Evolutionary conservation across 2,797 vertebrate genomes (phyloP).

Genomic region (Cynopterus sphinx): DNA sequence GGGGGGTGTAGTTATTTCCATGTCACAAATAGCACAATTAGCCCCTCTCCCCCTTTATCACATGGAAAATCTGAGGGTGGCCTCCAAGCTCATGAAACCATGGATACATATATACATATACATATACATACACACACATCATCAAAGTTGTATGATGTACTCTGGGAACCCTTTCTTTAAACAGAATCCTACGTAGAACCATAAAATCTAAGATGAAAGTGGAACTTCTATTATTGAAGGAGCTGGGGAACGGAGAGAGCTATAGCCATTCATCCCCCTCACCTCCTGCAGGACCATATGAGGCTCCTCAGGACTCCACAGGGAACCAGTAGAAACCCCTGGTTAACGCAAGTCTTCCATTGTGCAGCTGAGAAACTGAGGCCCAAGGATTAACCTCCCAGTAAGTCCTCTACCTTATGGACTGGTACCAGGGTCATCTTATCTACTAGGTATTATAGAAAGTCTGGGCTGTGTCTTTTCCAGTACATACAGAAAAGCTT

Average conservation of each 20-base stretch:
- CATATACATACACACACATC: neutral
- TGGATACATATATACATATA: neutral
- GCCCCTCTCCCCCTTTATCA: neutral
- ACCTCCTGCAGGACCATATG: neutral
- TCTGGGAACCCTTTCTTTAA: slow-evolving; percentile 7
- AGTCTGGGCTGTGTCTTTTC: neutral
- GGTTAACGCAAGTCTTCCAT: neutral
- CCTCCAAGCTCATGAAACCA: neutral
- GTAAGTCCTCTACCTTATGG: neutral
- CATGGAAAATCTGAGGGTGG: slow-evolving; percentile 7
- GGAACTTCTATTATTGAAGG: neutral
- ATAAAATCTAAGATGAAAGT: neutral
- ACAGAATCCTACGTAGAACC: neutral
- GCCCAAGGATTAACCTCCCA: neutral
- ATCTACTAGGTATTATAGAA: neutral
- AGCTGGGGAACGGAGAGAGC: neutral
- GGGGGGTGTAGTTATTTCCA: neutral
- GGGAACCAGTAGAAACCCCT: neutral
- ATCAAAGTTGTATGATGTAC: neutral
- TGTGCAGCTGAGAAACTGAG: neutral
- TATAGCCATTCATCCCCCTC: neutral
- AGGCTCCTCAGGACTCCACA: neutral
- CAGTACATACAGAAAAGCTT: neutral
- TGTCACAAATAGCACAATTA: neutral
- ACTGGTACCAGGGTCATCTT: neutral